A percentile compares a stretch with the other conserved stretches of the same genome.
Conservation (phyloP, 2,797 vertebrate species). For the Hirundo rustica region DNA sequence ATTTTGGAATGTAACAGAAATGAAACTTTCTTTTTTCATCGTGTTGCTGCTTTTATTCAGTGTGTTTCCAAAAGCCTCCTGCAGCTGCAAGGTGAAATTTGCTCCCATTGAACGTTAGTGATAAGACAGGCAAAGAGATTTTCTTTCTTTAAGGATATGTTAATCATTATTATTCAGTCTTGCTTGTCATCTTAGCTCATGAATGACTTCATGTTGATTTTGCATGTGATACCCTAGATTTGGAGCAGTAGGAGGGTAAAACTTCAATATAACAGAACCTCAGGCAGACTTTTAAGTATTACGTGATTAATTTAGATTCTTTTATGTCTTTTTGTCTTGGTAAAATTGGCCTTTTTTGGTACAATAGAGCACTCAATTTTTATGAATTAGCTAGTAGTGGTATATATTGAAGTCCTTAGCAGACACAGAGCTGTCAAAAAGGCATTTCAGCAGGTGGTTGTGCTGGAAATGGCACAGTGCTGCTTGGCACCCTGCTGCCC, state of each 20-base stretch:
- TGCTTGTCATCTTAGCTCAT: not conserved
- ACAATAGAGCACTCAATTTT: not conserved
- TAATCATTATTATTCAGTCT: not conserved
- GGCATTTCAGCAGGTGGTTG: not conserved
- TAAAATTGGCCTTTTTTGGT: not conserved
- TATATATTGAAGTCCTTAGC: not conserved
- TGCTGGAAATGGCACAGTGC: not conserved
- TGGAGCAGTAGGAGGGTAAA: not conserved
- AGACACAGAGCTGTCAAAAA: not conserved
- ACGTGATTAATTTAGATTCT: not conserved
- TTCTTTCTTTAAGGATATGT: not conserved
- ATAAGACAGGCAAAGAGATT: not conserved
- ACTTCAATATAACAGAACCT: not conserved
- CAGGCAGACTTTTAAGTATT: not conserved
- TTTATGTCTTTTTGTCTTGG: not conserved
- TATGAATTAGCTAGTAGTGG: not conserved
- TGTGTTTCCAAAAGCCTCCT: not conserved
- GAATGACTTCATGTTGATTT: conserved; percentile 1
- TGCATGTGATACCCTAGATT: not conserved
- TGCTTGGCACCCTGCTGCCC: not conserved
- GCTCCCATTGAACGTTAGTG: not conserved
- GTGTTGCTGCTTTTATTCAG: not conserved
- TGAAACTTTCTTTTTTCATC: not conserved
- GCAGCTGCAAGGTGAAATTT: not conserved
- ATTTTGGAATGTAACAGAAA: not conserved